Evolutionary conservation across 2,113 vertebrate genomes (phyloP).

Genomic region (Oenanthe oenanthe): DNA sequence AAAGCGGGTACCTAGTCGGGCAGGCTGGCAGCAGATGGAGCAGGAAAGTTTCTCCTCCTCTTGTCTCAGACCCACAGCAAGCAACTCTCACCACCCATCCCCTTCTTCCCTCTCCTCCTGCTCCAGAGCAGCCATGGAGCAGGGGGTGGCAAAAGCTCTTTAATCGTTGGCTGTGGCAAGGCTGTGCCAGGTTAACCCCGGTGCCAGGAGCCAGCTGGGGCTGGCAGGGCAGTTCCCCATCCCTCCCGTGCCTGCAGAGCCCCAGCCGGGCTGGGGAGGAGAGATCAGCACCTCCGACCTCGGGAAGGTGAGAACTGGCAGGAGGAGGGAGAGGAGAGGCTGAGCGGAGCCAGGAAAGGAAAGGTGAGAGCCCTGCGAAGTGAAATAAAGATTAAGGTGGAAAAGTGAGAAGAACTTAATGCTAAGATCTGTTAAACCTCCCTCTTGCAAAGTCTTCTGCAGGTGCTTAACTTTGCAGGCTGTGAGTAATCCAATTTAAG

Average conservation of each 20-base stretch:
- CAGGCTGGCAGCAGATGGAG: conserved; percentile 67
- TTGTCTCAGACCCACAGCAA: neutral
- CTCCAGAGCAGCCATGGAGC: neutral
- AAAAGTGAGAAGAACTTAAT: conserved; percentile 59
- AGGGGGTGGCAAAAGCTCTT: rapidly evolving
- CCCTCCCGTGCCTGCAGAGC: neutral
- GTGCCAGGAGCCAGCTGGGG: neutral
- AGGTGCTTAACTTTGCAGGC: conserved; percentile 64
- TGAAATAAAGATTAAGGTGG: conserved; percentile 33
- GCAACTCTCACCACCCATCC: conserved; percentile 15
- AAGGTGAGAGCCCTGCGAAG: conserved; percentile 34
- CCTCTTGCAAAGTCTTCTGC: conserved; percentile 46
- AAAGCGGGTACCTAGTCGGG: neutral
- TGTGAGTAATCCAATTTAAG: conserved; percentile 61
- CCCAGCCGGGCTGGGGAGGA: neutral
- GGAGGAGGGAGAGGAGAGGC: neutral
- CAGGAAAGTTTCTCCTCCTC: conserved; percentile 20
- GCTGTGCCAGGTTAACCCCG: neutral
- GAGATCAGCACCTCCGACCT: neutral
- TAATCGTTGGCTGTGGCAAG: neutral
- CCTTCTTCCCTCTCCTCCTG: neutral
- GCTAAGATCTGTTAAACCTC: conserved; percentile 60
- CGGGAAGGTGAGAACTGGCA: neutral
- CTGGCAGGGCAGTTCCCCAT: neutral
- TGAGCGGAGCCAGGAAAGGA: neutral